These are phyloP conservation scores for Chelonus insularis DNA, from an alignment of 1,140 invertebrate genomes.

Conservation along the genomic window DNA sequence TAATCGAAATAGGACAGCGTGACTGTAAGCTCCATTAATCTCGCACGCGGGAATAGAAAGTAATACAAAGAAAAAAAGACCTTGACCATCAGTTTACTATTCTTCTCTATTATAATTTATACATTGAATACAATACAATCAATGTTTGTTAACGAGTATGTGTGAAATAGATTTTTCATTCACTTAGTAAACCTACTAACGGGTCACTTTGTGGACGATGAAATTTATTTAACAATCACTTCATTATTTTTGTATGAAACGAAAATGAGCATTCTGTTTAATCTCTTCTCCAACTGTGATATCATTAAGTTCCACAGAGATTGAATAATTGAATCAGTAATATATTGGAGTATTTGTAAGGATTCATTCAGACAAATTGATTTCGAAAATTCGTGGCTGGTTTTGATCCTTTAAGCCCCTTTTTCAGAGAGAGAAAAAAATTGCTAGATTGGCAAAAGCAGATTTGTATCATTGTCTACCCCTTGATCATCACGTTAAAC, in stretches of 20 bases:
- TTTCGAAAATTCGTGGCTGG: slow-evolving; percentile 22
- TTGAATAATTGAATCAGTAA: slow-evolving; percentile 7
- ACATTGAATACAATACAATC: background rate
- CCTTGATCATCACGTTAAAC: slow-evolving; percentile 18
- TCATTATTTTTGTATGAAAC: too few species aligned
- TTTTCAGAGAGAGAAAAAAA: slow-evolving; percentile 20
- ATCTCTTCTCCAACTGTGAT: too few species aligned
- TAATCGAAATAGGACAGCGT: slow-evolving; percentile 11
- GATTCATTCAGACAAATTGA: slow-evolving; percentile 23
- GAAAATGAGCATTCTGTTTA: too few species aligned
- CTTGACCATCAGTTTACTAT: slow-evolving; percentile 13
- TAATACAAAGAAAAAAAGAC: slow-evolving; percentile 14
- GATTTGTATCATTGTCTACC: slow-evolving; percentile 22
- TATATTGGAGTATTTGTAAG: slow-evolving; percentile 20
- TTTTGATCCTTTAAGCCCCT: slow-evolving; percentile 24
- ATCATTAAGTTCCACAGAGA: too few species aligned
- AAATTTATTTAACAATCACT: too few species aligned
- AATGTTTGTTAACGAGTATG: too few species aligned
- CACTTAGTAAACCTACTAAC: too few species aligned
- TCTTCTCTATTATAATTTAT: slow-evolving; percentile 7
- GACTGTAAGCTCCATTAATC: slow-evolving; percentile 24
- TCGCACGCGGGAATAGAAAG: background rate
- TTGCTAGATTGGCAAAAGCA: slow-evolving; percentile 19
- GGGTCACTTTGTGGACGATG: too few species aligned
- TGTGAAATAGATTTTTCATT: too few species aligned